Base-by-base conservation (phyloP, 53 echinoderm and acorn worm species). In the Astropecten irregularis region DNA sequence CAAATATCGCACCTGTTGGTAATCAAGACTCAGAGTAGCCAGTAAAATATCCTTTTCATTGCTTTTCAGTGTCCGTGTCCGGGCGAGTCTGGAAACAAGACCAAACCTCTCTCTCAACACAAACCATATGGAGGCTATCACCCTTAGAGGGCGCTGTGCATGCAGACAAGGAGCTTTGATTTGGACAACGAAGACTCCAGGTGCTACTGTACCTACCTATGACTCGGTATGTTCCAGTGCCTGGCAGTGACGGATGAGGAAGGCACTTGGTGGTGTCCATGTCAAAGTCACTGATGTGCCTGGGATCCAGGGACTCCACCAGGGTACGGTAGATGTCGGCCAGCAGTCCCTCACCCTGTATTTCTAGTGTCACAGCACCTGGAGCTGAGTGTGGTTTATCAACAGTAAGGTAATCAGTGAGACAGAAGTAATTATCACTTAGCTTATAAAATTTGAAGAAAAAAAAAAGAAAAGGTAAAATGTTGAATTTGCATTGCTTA, bases 191-290 rank as follows among this genome's bases (percentile, higher is more conserved):
- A n/a, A n/a, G n/a, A n/a, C n/a, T n/a, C n/a, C n/a, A n/a, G n/a
- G n/a, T n/a, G n/a, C n/a, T n/a, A n/a, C n/a, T n/a, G n/a, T n/a
- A 54, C 60, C 71, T 42, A 93, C 95, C 85, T 67, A 95, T 95
- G 18, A 73, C 84, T 29, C 83, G 55, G 66, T 86, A 77, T 18
- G 89, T 53, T 22, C 28, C 68, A 1, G 40, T 19, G 46, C 93
- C 91, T 11, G 95, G 95, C 44, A 86, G 91, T 13, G 79, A 74
- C 4, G 95, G 84, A 11, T 76, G 48, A 5, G 95, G 95, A 36
- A 95, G 87, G 81, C 95, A 95, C 68, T 87, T 88, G 23, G 92
- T 90, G n/a, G 94, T 95, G 70, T 99, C 99, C 18, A 95, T 34
- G 42, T 76, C 86, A 61, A 94, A 71, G 47, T 99, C 90, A 4